Percentiles rank a stretch among this genome's conserved stretches.
These are phyloP conservation scores for Criorhina ranunculi DNA, from an alignment of 2,888 invertebrate species.

Conservation along the genomic window DNA sequence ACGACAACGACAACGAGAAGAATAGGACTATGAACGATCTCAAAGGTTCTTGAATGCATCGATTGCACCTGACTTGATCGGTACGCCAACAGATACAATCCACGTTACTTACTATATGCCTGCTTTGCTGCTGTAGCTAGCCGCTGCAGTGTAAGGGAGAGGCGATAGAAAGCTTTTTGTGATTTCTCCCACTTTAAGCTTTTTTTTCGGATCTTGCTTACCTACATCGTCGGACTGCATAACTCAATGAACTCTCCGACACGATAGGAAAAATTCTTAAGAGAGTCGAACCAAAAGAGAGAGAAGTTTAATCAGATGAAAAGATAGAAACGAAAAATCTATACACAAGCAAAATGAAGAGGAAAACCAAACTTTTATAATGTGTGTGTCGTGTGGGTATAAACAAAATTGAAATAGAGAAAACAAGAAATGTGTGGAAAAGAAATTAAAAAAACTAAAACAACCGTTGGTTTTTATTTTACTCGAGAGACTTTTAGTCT, in stretches of 20 bases:
- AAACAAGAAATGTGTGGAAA: slow-evolving; percentile 47
- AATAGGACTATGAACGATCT: slow-evolving; percentile 20
- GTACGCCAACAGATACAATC: slow-evolving; percentile 61
- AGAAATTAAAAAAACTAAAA: slow-evolving; percentile 26
- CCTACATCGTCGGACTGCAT: slow-evolving; percentile 22
- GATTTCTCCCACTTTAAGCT: slow-evolving; percentile 72
- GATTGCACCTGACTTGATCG: slow-evolving; percentile 75
- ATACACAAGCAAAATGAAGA: slow-evolving; percentile 8
- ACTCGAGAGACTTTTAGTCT: slow-evolving; percentile 32
- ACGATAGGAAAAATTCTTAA: slow-evolving; percentile 65
- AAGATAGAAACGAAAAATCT: slow-evolving; percentile 26
- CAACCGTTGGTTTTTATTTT: slow-evolving; percentile 54
- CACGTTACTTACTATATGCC: slow-evolving; percentile 53
- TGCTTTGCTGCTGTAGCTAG: slow-evolving; percentile 34
- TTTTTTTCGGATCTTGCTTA: slow-evolving; percentile 44
- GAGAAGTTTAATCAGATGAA: slow-evolving; percentile 12
- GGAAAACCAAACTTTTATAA: slow-evolving; percentile 1
- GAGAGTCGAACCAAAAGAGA: slow-evolving; percentile 57
- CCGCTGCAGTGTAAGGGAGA: slow-evolving; percentile 57
- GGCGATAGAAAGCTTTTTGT: slow-evolving; percentile 68
- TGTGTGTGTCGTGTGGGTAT: slow-evolving; percentile 55
- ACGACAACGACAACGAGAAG: slow-evolving; percentile 4
- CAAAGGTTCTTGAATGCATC: slow-evolving; percentile 71
- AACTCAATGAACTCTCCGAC: slow-evolving; percentile 56
- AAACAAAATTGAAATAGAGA: slow-evolving; percentile 57